These are phyloP conservation scores for Crocuta crocuta DNA, from an alignment of 2,113 vertebrate species.

Conservation along the genomic window DNA sequence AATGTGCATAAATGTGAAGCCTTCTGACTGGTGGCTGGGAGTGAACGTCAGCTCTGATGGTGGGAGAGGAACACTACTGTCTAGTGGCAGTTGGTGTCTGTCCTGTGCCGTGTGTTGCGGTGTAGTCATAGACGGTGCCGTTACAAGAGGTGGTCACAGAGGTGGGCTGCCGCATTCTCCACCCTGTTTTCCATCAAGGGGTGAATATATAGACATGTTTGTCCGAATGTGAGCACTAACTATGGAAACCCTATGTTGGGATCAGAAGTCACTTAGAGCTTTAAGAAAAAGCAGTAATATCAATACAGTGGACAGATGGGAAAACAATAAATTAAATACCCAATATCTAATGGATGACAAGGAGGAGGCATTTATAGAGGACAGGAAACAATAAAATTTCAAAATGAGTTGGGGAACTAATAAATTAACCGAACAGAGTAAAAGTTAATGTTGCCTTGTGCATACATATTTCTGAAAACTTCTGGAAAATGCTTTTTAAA, in stretches of 20 bases:
- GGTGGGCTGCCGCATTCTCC: not conserved
- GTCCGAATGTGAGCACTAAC: not conserved
- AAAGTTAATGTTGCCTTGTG: not conserved
- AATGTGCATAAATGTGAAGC: not conserved
- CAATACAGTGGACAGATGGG: slow-evolving; percentile 34
- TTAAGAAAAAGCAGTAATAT: slow-evolving; percentile 30
- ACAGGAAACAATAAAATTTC: slow-evolving; percentile 49
- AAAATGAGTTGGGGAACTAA: not conserved
- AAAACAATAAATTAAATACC: slow-evolving; percentile 40
- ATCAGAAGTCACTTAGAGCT: not conserved
- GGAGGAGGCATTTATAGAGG: not conserved
- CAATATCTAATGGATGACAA: not conserved
- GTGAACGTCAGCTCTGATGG: not conserved
- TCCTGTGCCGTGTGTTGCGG: not conserved
- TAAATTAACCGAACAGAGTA: not conserved
- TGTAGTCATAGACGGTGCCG: not conserved
- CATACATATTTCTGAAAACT: slow-evolving; percentile 25
- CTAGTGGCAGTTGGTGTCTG: not conserved
- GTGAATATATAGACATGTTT: not conserved
- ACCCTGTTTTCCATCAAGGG: not conserved
- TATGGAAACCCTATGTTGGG: slow-evolving; percentile 46
- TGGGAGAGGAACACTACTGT: accelerated
- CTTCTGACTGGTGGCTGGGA: not conserved
- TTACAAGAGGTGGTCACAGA: not conserved
- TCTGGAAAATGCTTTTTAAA: not conserved